A percentile compares a stretch with the other conserved stretches of the same genome.
Evolutionary conservation across 2,113 vertebrate species (phyloP).

Genomic region (Embiotoca jacksoni): DNA sequence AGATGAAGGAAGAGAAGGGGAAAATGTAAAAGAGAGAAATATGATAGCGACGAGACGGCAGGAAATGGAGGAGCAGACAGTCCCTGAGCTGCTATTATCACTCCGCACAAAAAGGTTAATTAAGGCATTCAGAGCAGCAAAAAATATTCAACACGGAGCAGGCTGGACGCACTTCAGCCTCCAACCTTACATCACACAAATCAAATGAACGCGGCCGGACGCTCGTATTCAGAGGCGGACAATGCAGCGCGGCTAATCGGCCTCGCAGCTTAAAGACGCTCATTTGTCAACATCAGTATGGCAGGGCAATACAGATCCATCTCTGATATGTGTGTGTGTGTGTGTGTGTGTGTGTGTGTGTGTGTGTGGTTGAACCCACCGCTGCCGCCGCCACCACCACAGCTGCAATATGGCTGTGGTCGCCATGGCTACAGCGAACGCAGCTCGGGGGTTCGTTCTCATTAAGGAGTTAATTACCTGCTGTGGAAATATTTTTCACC

Average conservation of each 20-base stretch:
- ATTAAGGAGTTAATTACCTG: constrained; percentile 72
- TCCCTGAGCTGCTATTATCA: constrained; percentile 40
- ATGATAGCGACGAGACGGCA: too few species aligned
- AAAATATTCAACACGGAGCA: background rate
- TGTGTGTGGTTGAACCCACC: too few species aligned
- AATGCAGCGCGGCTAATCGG: too few species aligned
- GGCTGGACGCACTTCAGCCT: background rate
- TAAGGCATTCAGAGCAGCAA: constrained; percentile 50
- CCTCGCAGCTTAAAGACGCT: constrained; percentile 39
- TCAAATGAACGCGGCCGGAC: constrained; percentile 34
- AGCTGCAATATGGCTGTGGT: constrained; percentile 25
- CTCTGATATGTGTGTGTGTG: too few species aligned
- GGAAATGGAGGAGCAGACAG: background rate
- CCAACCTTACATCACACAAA: constrained; percentile 37
- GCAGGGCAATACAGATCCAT: background rate
- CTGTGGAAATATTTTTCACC: constrained; percentile 56
- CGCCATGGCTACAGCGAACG: constrained; percentile 45
- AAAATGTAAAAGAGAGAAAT: too few species aligned
- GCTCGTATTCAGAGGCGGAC: background rate
- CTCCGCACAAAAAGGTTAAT: constrained; percentile 66
- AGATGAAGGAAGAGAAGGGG: too few species aligned
- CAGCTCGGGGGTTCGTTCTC: constrained; percentile 43
- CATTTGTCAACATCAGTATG: constrained; percentile 72
- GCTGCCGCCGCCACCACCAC: background rate
- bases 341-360: too few species aligned